Base-by-base conservation (phyloP, 1,140 invertebrate genomes). In the Helicoverpa armigera region DNA sequence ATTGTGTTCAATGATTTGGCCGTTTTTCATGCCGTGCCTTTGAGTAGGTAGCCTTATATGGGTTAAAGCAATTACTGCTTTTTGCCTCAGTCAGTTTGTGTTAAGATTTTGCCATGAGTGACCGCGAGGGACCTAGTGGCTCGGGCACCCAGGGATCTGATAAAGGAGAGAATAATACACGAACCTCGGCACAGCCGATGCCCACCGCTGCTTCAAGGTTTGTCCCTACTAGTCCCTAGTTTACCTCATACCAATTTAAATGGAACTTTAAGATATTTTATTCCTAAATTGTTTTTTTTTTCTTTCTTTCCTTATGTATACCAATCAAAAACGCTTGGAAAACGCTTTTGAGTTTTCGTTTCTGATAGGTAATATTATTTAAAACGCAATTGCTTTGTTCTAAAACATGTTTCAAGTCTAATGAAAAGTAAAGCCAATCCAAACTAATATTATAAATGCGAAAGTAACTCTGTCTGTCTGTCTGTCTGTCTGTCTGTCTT, bases 151-250 rank as follows among this genome's bases (percentile, higher is more conserved):
- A 90, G 73, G 86, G 85, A 12, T 81, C 75, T 10, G 87, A 92
- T 77, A 93, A 92, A 84, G 88, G 76, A 29, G 87, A 90, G 0
- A 86, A 87, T 35, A 86, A 77, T 56, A 86, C 82, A 12, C 89
- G 88, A 61, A 86, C 86, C 61, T 83, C 91, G 53, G 85, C 91
- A 4, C 88, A 91, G 67, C 86, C 90, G 76, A 84, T 92, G 73
- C 88, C 93, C 75, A 85, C 90, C 86, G 89, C 91, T 87, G 90
- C 91, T 77, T 89, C 93, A 70, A 89, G 90, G 91, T 85, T 80
- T 63, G 79, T 61, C 12, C 51, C n/a, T 74, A 60, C 84, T 80
- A 58, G 79, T 61, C 12, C 51, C n/a, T 74, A 60, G 35, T 75
- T 51, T 72, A 13, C 50, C 61, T 60, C 35, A 35, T 35, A 35